Percentiles rank a stretch among this genome's conserved stretches.
Conservation (phyloP, 2,888 invertebrate species). For the Platerodrilus igneus region DNA sequence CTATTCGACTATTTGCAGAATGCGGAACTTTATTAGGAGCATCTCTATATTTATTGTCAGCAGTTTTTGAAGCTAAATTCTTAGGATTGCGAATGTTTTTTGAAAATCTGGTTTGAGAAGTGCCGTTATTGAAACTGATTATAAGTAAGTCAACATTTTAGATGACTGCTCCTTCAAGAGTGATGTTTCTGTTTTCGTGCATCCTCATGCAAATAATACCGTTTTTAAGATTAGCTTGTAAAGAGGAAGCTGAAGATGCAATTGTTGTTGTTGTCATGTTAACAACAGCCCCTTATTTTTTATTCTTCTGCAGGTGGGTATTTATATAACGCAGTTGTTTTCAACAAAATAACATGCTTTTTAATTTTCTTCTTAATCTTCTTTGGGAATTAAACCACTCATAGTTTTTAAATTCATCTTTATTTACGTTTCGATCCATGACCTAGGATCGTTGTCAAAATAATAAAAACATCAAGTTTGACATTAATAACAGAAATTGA, state of each 20-base stretch:
- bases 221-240: slow-evolving; percentile 76
- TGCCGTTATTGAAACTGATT: slow-evolving; percentile 1
- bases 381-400: too few species aligned
- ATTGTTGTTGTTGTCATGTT: slow-evolving; percentile 91
- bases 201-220: slow-evolving; percentile 82
- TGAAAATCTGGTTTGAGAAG: slow-evolving; percentile 85
- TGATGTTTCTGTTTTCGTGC: slow-evolving; percentile 93
- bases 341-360: too few species aligned
- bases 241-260: slow-evolving; percentile 84
- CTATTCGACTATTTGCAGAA: slow-evolving; percentile 74
- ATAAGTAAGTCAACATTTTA: slow-evolving; percentile 41
- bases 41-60: slow-evolving; percentile 76
- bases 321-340: too few species aligned
- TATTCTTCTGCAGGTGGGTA: slow-evolving; percentile 88
- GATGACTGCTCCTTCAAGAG: slow-evolving; percentile 85
- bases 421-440: too few species aligned
- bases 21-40: slow-evolving; percentile 76
- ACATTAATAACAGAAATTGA: too few species aligned
- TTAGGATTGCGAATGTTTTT: slow-evolving; percentile 91
- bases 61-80: slow-evolving; percentile 83
- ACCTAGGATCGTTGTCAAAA: too few species aligned
- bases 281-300: slow-evolving; percentile 92
- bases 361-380: too few species aligned
- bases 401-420: too few species aligned
- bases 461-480: too few species aligned